Evolutionary conservation across 2,113 vertebrate species (phyloP).

Genomic region (Promerops cafer): DNA sequence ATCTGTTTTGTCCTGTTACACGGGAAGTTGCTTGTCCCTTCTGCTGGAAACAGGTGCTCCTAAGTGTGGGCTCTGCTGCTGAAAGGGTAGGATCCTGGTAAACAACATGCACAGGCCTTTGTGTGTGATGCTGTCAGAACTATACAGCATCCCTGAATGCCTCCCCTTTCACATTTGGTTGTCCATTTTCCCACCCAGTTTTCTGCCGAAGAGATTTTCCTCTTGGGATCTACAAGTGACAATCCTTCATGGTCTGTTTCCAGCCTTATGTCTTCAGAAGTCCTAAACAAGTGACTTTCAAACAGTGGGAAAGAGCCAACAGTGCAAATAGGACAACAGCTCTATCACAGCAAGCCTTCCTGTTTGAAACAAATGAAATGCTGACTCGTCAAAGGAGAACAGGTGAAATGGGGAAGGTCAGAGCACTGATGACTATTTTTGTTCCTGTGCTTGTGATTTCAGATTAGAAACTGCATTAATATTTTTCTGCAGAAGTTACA

Average conservation of each 20-base stretch:
- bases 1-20: neutral
- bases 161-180: neutral
- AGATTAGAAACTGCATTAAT: neutral
- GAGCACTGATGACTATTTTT: neutral
- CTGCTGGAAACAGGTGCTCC: neutral
- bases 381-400: neutral
- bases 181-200: neutral
- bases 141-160: neutral
- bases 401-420: neutral
- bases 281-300: slow-evolving; percentile 4
- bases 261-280: neutral
- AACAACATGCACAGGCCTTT: neutral
- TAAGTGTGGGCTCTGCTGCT: neutral
- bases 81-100: neutral
- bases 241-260: neutral
- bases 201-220: neutral
- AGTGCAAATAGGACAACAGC: neutral
- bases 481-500: neutral
- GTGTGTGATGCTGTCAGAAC: neutral
- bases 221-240: neutral
- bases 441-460: neutral
- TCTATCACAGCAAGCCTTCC: neutral
- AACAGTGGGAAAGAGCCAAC: neutral
- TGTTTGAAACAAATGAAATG: neutral
- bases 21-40: neutral